phyloP scores from a whole-genome alignment of 2,888 invertebrate genomes.

The Hermodice carunculata region DNA sequence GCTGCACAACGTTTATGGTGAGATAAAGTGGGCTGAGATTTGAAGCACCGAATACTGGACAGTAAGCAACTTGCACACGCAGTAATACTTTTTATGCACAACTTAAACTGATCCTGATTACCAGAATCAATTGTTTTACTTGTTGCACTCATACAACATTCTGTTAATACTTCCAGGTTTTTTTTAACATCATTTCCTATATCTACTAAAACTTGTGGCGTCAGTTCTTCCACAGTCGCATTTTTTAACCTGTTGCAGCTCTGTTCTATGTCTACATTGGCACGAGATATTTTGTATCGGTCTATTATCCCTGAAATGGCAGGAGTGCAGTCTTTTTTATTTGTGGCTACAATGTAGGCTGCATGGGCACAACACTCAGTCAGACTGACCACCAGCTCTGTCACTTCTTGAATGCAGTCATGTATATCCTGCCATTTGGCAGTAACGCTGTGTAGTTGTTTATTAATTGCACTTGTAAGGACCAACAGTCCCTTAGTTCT shows the following conservation, averaged over 20 bases:
- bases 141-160: conserved; percentile 56
- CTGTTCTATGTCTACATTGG: conserved; percentile 62
- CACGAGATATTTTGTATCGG: conserved; percentile 58
- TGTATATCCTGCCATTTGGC: conserved; percentile 52
- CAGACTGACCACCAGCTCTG: conserved; percentile 55
- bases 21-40: conserved; percentile 47
- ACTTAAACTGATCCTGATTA: conserved; percentile 61
- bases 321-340: conserved; percentile 45
- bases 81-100: conserved; percentile 62
- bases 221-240: conserved; percentile 53
- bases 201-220: conserved; percentile 57
- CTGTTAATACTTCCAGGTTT: conserved; percentile 57
- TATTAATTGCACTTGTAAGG: conserved; percentile 48
- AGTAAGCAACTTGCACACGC: conserved; percentile 61
- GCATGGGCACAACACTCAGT: conserved; percentile 62
- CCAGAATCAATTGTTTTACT: conserved; percentile 51
- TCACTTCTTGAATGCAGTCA: conserved; percentile 53
- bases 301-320: conserved; percentile 58
- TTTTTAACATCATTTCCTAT: conserved; percentile 59
- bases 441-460: conserved; percentile 44
- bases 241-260: conserved; percentile 56
- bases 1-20: conserved; percentile 55
- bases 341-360: conserved; percentile 56
- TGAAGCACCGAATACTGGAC: conserved; percentile 61
- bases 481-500: conserved; percentile 52